Conservation (phyloP, 2,888 invertebrate genomes). For the Diadegma fenestrale region DNA sequence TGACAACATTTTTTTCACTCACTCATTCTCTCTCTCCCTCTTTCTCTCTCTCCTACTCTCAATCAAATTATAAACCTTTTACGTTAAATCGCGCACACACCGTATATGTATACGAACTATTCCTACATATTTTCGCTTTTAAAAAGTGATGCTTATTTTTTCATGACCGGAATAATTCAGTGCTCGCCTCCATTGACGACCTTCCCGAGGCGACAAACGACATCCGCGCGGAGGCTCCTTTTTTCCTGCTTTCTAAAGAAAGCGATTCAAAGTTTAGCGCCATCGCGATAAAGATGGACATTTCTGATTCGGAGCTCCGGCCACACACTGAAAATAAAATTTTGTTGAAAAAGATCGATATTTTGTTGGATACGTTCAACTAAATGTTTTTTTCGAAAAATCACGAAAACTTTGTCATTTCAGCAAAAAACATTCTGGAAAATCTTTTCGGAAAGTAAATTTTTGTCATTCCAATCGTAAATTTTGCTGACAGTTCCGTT, state of each 20-base stretch:
- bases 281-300: not conserved
- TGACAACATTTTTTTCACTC: conserved; percentile 43
- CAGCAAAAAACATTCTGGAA: no score
- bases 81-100: conserved; percentile 36
- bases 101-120: not conserved
- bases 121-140: not conserved
- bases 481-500: no score
- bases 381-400: no score
- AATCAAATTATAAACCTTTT: conserved; percentile 58
- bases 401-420: no score
- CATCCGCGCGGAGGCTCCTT: not conserved
- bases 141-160: conserved; percentile 19
- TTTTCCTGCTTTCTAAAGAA: not conserved
- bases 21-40: conserved; percentile 23
- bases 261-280: not conserved
- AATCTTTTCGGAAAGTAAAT: no score
- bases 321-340: no score
- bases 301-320: not conserved
- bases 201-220: not conserved
- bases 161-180: conserved; percentile 7
- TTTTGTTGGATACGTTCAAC: no score
- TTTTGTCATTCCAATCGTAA: no score
- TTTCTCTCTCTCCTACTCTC: conserved; percentile 60
- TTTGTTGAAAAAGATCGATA: no score
- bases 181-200: not conserved